Conservation (phyloP, 2,113 vertebrate genomes). For the Cololabis saira region DNA sequence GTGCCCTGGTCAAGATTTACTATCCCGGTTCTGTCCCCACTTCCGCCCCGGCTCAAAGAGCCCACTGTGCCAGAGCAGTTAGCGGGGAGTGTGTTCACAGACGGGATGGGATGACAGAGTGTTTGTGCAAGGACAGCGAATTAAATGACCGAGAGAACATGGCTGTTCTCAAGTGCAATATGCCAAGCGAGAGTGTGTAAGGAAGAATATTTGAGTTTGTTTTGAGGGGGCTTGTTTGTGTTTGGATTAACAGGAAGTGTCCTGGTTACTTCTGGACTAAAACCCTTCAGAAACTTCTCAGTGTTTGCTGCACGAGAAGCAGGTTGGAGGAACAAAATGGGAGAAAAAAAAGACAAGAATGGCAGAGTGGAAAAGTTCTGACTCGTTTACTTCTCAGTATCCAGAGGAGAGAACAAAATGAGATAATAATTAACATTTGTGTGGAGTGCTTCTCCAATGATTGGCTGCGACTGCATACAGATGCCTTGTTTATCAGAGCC, state of each 20-base stretch:
- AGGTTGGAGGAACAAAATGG: background rate
- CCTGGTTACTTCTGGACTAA: constrained; percentile 5
- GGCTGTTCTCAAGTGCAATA: constrained; percentile 66
- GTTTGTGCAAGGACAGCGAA: constrained; percentile 54
- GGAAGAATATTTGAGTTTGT: constrained; percentile 60
- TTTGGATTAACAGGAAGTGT: constrained; percentile 30
- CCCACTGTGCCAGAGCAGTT: constrained; percentile 58
- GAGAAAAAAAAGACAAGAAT: background rate
- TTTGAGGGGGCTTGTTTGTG: constrained; percentile 30
- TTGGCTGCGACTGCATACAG: constrained; percentile 36
- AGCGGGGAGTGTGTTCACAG: constrained; percentile 46
- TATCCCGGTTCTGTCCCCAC: constrained; percentile 41
- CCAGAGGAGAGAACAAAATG: background rate
- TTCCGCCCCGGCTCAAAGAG: constrained; percentile 56
- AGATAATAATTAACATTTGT: background rate
- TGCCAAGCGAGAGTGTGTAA: constrained; percentile 51
- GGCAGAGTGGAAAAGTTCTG: background rate
- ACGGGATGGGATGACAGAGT: constrained; percentile 39
- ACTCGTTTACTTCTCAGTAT: background rate
- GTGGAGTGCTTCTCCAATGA: constrained; percentile 5
- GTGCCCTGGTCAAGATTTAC: constrained; percentile 54
- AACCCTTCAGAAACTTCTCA: background rate
- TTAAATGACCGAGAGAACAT: constrained; percentile 51
- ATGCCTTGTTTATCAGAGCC: constrained; percentile 36
- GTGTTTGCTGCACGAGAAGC: constrained; percentile 2